Conservation (phyloP, 30 jellyfish, hydroid and myxozoan genomes). For the Cassiopea xamachana region DNA sequence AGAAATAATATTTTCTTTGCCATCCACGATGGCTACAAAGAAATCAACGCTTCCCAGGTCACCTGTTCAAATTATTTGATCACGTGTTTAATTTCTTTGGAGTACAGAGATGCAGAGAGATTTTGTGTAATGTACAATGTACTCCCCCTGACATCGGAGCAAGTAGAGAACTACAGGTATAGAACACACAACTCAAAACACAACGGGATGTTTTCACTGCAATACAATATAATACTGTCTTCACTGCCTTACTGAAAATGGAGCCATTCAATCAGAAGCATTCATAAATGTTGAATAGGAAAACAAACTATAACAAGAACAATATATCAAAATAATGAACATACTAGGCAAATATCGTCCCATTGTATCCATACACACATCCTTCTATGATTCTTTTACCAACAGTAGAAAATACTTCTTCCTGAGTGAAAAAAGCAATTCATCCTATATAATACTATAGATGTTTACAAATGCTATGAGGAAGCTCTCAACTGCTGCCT, state of each 20-base stretch:
- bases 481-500: too few relatives aligned
- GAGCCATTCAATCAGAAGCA: too few relatives aligned
- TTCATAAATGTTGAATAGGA: too few relatives aligned
- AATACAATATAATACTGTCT: too few relatives aligned
- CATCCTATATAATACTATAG: too few relatives aligned
- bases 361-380: conserved; percentile 95
- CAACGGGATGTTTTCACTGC: too few relatives aligned
- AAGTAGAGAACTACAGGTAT: background rate
- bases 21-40: background rate
- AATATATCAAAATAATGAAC: conserved; percentile 16
- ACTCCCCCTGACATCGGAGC: background rate
- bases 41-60: background rate
- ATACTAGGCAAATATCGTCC: conserved; percentile 98
- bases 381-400: conserved; percentile 97
- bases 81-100: background rate
- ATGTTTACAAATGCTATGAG: too few relatives aligned
- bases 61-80: background rate
- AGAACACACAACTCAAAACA: background rate
- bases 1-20: background rate
- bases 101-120: background rate
- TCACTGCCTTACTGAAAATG: too few relatives aligned
- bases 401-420: conserved; percentile 95
- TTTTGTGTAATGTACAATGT: background rate
- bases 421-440: conserved; percentile 52
- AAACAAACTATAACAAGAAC: background rate